Base-by-base conservation (phyloP, 2,113 vertebrate genomes). In the Epinephelus moara region DNA sequence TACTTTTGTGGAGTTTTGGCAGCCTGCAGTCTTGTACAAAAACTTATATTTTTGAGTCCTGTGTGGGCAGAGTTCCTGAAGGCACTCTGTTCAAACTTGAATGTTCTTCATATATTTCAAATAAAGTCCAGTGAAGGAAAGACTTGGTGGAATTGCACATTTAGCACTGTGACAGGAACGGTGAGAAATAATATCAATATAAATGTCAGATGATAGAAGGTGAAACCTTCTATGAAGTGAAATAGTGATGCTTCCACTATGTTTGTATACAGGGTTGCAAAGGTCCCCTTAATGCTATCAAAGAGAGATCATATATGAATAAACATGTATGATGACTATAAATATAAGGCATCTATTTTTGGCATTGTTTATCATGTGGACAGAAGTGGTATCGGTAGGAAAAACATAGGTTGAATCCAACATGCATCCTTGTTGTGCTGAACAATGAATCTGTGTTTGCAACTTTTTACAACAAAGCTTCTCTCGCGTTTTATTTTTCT, bases 361-460 rank as follows among this genome's bases (percentile, higher is more conserved):
- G 89, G 85, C 90, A 49, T 87, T 89, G 63, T 85, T 84, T 62
- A 67, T 78, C 30, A 15, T 64, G 78, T 85, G 82, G 76, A 84
- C 61, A 66, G n/a, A 72, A 66, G 85, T 72, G 55, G 55, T 88
- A 17, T 75, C 23, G 19, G 66, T 74, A 69, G 77, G 67, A 53
- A 55, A 80, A 84, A 81, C 59, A 25, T 45, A 67, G 67, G 75
- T 84, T 33, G 78, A 78, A 80, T 81, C 49, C 68, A 80, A 88
- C 71, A 85, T 88, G 83, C 94, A 91, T 94, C 93, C 94, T 92
- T 69, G 1, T 91, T 94, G 90, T 95, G 92, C 94, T 95, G 92
- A 95, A 93, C 93, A 94, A 85, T 91, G 86, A 95, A 92, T 93
- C 92, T 91, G 91, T 84, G 92, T 95, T 94, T 90, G 84, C 57